These are phyloP conservation scores for Neodiprion virginianus DNA, from an alignment of 1,140 invertebrate species.

Conservation along the genomic window DNA sequence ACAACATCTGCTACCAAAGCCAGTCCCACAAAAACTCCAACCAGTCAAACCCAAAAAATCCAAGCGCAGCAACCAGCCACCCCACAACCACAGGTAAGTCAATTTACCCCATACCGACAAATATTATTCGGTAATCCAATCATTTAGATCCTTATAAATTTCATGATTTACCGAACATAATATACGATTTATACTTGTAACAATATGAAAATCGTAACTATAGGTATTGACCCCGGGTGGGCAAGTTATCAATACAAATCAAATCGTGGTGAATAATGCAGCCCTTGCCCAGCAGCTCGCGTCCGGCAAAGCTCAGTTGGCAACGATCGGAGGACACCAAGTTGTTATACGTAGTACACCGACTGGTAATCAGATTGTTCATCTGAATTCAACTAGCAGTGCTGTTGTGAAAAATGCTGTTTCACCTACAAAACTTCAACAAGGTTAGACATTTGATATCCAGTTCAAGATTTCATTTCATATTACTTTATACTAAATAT, in stretches of 20 bases:
- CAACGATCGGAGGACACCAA: slow-evolving; percentile 83
- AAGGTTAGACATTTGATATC: slow-evolving; percentile 35
- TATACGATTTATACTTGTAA: too few species aligned
- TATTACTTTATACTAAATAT: too few species aligned
- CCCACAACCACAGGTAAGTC: slow-evolving; percentile 44
- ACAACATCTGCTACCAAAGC: slow-evolving; percentile 13
- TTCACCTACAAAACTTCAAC: slow-evolving; percentile 41
- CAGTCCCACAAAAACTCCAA: neutral
- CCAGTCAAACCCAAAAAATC: slow-evolving; percentile 17
- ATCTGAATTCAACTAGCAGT: slow-evolving; percentile 52
- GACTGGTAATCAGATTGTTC: slow-evolving; percentile 72
- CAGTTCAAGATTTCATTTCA: too few species aligned
- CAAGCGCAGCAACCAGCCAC: slow-evolving; percentile 19
- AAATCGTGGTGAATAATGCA: slow-evolving; percentile 79
- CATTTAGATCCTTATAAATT: too few species aligned
- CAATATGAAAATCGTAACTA: neutral
- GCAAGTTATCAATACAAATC: slow-evolving; percentile 61
- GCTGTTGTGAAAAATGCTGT: slow-evolving; percentile 53
- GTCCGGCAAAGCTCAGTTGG: slow-evolving; percentile 80
- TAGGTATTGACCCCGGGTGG: slow-evolving; percentile 61
- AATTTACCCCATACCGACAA: slow-evolving; percentile 13
- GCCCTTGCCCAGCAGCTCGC: slow-evolving; percentile 78
- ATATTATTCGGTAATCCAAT: neutral
- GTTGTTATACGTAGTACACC: slow-evolving; percentile 74
- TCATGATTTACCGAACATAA: too few species aligned